A percentile compares a stretch with the other conserved stretches of the same genome.
phyloP scores from a whole-genome alignment of 2,888 invertebrate species.

The Caenorhabditis zanzibari region DNA sequence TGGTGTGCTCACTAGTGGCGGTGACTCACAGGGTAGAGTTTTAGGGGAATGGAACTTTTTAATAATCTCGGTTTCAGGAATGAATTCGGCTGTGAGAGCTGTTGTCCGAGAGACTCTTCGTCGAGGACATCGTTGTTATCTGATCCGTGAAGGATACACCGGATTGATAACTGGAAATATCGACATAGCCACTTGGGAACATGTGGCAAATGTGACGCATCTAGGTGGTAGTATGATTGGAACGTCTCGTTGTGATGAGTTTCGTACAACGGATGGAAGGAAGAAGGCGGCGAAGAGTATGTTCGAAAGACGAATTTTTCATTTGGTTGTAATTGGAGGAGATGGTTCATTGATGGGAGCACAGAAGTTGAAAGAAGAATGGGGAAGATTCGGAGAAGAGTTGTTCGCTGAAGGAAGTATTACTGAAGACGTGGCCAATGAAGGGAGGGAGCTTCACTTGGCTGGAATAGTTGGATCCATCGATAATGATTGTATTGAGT shows the following conservation, averaged over 20 bases:
- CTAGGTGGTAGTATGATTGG: constrained; percentile 98
- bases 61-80: constrained; percentile 88
- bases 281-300: constrained; percentile 92
- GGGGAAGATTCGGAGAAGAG: constrained; percentile 59
- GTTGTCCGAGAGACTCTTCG: constrained; percentile 98
- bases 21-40: constrained; percentile 68
- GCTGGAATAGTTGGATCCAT: constrained; percentile 71
- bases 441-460: constrained; percentile 58
- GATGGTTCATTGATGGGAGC: constrained; percentile 98
- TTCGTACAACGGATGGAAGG: constrained; percentile 92
- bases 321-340: constrained; percentile 97
- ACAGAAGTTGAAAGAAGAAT: constrained; percentile 75
- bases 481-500: constrained; percentile 93
- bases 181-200: constrained; percentile 95
- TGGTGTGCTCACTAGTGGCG: constrained; percentile 71
- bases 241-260: constrained; percentile 95
- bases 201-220: constrained; percentile 97
- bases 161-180: constrained; percentile 86
- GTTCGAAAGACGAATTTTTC: constrained; percentile 91
- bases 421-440: constrained; percentile 54
- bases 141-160: constrained; percentile 90
- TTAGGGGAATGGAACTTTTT: not conserved
- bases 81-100: constrained; percentile 98
- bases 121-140: constrained; percentile 93
- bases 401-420: constrained; percentile 57